These are phyloP conservation scores for Rhinella marina DNA, from an alignment of 2,797 vertebrate genomes.

Conservation along the genomic window DNA sequence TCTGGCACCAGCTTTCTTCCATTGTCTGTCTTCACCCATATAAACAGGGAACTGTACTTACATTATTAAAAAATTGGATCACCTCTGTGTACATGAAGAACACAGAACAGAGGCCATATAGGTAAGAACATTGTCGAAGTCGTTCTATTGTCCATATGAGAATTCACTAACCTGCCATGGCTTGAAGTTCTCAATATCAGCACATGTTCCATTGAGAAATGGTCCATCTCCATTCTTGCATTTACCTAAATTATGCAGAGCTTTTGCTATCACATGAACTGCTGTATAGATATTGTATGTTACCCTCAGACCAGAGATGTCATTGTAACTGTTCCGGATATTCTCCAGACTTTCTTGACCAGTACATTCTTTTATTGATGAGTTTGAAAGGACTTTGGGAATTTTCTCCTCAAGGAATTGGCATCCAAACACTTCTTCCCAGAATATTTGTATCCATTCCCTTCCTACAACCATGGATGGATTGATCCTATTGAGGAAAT, in stretches of 20 bases:
- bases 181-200: slow-evolving; percentile 6
- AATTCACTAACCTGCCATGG: slow-evolving; percentile 42
- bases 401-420: neutral
- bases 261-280: slow-evolving; percentile 20
- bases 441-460: slow-evolving; percentile 42
- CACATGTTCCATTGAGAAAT: slow-evolving; percentile 39
- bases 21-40: too few relatives aligned
- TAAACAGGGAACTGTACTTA: too few relatives aligned
- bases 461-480: slow-evolving; percentile 41
- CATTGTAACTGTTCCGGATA: slow-evolving; percentile 37
- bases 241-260: slow-evolving; percentile 13
- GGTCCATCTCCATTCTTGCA: slow-evolving; percentile 36
- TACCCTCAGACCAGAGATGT: slow-evolving; percentile 31
- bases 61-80: too few relatives aligned
- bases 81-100: neutral
- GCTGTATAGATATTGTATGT: slow-evolving; percentile 43
- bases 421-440: slow-evolving; percentile 34
- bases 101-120: neutral
- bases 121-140: neutral
- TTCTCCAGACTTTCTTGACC: slow-evolving; percentile 15
- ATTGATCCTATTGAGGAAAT: slow-evolving; percentile 45
- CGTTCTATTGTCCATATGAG: neutral
- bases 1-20: too few relatives aligned
- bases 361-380: slow-evolving; percentile 20
- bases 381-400: neutral